Conservation (phyloP, 2,113 vertebrate species). For the Trogon surrucura region DNA sequence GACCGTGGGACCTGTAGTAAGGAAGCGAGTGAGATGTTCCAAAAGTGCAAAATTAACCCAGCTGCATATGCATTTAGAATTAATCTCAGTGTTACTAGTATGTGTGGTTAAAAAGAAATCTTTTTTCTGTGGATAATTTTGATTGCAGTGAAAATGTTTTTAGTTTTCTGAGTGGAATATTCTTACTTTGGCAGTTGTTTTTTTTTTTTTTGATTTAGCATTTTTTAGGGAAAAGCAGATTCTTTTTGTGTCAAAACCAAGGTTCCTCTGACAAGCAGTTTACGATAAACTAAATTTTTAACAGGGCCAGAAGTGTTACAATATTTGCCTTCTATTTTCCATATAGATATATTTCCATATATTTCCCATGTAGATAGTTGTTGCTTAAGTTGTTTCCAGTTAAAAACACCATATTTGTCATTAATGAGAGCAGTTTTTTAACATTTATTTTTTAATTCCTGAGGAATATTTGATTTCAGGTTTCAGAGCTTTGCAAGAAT, state of each 20-base stretch:
- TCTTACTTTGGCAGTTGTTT: neutral
- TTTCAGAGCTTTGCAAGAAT: neutral
- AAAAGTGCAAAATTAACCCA: neutral
- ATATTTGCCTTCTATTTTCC: slow-evolving; percentile 23
- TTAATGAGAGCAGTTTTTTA: neutral
- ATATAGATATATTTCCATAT: neutral
- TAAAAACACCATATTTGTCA: neutral
- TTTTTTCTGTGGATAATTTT: neutral
- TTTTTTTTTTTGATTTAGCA: rapidly evolving
- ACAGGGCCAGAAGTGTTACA: neutral
- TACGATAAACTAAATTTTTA: neutral
- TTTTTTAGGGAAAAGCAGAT: neutral
- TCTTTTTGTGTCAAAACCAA: neutral
- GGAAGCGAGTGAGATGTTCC: neutral
- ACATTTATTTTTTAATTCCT: neutral
- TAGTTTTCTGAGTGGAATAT: neutral
- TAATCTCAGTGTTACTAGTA: neutral
- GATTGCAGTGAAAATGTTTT: neutral
- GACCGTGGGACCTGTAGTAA: neutral
- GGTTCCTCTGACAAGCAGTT: neutral
- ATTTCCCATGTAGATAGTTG: neutral
- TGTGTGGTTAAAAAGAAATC: neutral
- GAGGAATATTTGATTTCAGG: neutral
- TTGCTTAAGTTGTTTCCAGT: neutral
- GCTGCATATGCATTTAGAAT: neutral